These are phyloP conservation scores for Sitophilus oryzae DNA, from an alignment of 1,140 invertebrate genomes.

Conservation along the genomic window DNA sequence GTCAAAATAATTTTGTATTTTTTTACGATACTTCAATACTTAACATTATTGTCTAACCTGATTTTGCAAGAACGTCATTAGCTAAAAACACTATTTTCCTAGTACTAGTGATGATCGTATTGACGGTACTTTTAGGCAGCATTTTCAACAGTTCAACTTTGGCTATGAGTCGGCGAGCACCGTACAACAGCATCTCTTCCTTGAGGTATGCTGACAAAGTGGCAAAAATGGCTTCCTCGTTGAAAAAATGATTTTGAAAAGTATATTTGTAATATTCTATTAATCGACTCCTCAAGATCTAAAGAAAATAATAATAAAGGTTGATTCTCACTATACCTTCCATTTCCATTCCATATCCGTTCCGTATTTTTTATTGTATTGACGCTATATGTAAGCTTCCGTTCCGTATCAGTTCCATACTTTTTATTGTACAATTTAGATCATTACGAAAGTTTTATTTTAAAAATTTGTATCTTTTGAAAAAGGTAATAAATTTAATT, in stretches of 20 bases:
- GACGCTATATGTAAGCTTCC: no score
- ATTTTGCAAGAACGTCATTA: constrained; percentile 45
- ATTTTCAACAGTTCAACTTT: constrained; percentile 43
- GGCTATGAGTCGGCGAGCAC: constrained; percentile 40
- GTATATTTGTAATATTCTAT: constrained; percentile 16
- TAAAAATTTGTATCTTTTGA: no score
- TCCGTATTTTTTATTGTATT: no score
- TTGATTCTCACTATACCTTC: no score
- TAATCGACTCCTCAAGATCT: constrained; percentile 12
- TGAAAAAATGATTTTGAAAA: constrained; percentile 22
- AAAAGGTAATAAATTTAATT: no score
- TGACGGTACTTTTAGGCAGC: constrained; percentile 35
- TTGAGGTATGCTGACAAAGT: constrained; percentile 24
- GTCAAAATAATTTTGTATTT: no score
- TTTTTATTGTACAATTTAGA: no score
- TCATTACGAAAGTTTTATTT: no score
- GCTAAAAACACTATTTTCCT: constrained; percentile 44
- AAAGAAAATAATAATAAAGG: no score
- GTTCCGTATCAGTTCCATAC: no score
- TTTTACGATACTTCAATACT: no score
- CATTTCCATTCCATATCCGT: no score
- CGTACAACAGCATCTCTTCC: constrained; percentile 44
- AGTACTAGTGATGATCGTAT: constrained; percentile 39
- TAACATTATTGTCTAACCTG: background rate
- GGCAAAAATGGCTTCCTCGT: constrained; percentile 23